These are phyloP conservation scores for Xanthia icteritia DNA, from an alignment of 2,888 invertebrate genomes.

Conservation along the genomic window DNA sequence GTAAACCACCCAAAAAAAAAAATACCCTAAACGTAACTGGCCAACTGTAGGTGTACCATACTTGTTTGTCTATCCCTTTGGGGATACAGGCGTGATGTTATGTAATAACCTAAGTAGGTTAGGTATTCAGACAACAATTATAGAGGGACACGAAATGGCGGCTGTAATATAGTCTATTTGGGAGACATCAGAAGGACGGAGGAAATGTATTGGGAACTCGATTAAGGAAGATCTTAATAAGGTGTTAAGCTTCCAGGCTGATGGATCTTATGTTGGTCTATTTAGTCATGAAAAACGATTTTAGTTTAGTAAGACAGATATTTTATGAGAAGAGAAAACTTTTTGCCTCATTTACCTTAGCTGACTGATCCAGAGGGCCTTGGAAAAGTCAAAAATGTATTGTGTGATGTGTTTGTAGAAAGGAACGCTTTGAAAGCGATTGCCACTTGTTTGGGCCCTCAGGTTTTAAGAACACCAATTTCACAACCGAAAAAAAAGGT, in stretches of 20 bases:
- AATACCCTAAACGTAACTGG: neutral
- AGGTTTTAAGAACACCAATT: neutral
- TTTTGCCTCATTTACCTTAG: neutral
- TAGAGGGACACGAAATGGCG: constrained; percentile 32
- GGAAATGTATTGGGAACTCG: constrained; percentile 48
- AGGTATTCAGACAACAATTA: constrained; percentile 39
- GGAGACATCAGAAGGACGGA: constrained; percentile 13
- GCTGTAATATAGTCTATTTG: constrained; percentile 22
- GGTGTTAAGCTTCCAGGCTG: constrained; percentile 27
- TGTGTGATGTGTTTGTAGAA: neutral
- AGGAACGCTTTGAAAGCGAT: neutral
- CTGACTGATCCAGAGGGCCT: neutral
- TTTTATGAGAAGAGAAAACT: too few species aligned
- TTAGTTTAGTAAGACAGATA: neutral
- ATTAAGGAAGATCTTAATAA: constrained; percentile 21
- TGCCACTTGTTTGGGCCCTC: neutral
- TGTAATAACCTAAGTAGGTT: constrained; percentile 33
- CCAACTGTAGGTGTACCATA: neutral
- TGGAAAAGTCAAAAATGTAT: neutral
- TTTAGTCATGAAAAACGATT: neutral
- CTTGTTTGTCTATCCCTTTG: neutral
- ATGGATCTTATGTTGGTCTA: constrained; percentile 1
- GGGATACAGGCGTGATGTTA: neutral
- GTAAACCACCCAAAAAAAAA: too few species aligned
- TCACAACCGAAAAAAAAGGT: neutral